Evolutionary conservation across 1,140 invertebrate genomes (phyloP).

Genomic region (Drosophila pseudoobscura): DNA sequence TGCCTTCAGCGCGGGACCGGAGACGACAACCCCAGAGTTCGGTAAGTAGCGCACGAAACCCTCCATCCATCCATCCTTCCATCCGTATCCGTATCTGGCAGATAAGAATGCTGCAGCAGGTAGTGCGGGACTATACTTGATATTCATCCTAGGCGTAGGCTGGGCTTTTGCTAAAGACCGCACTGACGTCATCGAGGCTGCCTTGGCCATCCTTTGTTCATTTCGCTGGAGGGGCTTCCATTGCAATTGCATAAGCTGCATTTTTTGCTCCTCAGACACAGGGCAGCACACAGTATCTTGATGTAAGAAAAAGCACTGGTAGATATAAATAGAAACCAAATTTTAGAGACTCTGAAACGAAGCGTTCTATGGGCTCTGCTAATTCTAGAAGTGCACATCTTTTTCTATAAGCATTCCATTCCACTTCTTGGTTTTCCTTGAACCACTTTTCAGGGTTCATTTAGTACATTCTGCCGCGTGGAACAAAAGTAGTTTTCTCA

Average conservation of each 20-base stretch:
- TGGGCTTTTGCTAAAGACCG: conserved; percentile 3
- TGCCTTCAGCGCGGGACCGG: conserved; percentile 76
- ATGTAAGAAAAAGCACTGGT: no score
- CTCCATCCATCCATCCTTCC: no score
- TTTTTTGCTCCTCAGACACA: no score
- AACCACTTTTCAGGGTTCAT: conserved; percentile 18
- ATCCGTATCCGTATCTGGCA: neutral
- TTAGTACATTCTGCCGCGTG: neutral
- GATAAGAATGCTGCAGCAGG: conserved; percentile 34
- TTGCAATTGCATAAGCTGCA: conserved; percentile 42
- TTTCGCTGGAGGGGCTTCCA: conserved; percentile 10
- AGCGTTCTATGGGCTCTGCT: neutral
- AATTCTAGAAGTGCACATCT: neutral
- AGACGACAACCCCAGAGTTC: conserved; percentile 81
- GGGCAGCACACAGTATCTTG: no score
- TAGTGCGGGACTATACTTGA: conserved; percentile 3
- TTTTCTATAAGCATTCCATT: neutral
- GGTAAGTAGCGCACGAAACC: conserved; percentile 60
- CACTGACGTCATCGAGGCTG: conserved; percentile 35
- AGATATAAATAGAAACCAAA: no score
- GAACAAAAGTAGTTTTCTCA: conserved; percentile 30
- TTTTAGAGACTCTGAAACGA: no score
- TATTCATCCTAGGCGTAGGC: conserved; percentile 16
- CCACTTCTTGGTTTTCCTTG: conserved; percentile 17
- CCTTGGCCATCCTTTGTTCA: conserved; percentile 31